Base-by-base conservation (phyloP, 2,888 invertebrate genomes). In the Uloborus plumipes region DNA sequence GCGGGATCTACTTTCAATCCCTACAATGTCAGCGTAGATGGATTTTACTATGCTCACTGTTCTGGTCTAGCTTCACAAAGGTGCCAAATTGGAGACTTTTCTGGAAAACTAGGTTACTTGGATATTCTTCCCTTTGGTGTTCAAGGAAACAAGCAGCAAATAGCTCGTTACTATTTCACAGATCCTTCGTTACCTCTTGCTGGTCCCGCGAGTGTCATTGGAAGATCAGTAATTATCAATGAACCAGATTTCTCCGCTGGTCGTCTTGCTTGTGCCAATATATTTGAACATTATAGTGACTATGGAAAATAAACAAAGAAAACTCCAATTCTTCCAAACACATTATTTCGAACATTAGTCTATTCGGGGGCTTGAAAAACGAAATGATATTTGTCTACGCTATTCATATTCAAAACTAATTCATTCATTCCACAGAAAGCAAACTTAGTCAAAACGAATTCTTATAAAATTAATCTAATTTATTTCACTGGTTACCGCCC, bases 71-170 rank as follows among this genome's bases (percentile, higher is more conserved):
- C 95, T 87, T 97, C 97, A 0, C 89, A 96, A 74, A 91, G 97
- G 4, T 98, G 98, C 88, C 94, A 96, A 88, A 94, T 96, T 0
- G 98, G 97, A 0, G 98, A 98, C 89, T 90, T 96, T 64, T 94
- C 96, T 0, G 93, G 94, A 0, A 92, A 97, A 85, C 90, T 96
- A 50, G 96, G 96, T 1, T 92, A 94, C 0, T 94, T 97, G 72
- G 92, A 93, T 87, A 91, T 98, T 51, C 86, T 85, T 16, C 84
- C 85, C 0, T 86, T 86, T 59, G 82, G 80, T 22, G 75, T 84
- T 14, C 84, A 85, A 39, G 80, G 71, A 9, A 69, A 78, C 39
- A 84, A 85, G 31, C 85, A 84, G 18, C 84, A 86, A 64, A 74
- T 86, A 15, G 84, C 85, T 49, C 85, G 85, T 61, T 92, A 91